Percentiles rank a stretch among this genome's conserved stretches.
Conservation (phyloP, 1,140 invertebrate species). For the Myzus persicae region DNA sequence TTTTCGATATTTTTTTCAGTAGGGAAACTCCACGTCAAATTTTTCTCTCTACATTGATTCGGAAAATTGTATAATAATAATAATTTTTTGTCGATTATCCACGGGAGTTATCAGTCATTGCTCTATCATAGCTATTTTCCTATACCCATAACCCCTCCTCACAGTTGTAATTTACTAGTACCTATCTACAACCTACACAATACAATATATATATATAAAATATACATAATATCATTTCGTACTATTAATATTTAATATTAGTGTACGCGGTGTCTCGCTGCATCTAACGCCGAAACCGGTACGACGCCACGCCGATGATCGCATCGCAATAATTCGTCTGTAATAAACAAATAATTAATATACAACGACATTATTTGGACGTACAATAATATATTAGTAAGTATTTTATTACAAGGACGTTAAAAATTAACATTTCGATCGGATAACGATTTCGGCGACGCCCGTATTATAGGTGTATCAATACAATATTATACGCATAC, state of each 20-base stretch:
- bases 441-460: background rate
- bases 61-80: no score
- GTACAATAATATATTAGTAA: background rate
- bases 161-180: background rate
- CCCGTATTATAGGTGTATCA: background rate
- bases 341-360: constrained; percentile 11
- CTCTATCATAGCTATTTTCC: background rate
- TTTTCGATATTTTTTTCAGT: no score
- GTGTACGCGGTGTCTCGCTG: background rate
- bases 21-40: no score
- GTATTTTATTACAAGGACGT: background rate
- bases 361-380: background rate
- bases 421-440: background rate
- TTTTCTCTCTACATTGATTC: no score
- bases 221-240: background rate
- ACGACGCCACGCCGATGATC: background rate
- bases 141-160: background rate
- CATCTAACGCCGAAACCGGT: background rate
- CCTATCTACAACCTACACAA: background rate
- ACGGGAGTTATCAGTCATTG: background rate
- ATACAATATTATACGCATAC: background rate
- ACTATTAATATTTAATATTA: background rate
- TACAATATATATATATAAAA: background rate
- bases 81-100: no score
- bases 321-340: background rate